Percentiles rank a stretch among this genome's conserved stretches.
Evolutionary conservation across 2,888 invertebrate species (phyloP).

Genomic region (Pollenia amentaria): DNA sequence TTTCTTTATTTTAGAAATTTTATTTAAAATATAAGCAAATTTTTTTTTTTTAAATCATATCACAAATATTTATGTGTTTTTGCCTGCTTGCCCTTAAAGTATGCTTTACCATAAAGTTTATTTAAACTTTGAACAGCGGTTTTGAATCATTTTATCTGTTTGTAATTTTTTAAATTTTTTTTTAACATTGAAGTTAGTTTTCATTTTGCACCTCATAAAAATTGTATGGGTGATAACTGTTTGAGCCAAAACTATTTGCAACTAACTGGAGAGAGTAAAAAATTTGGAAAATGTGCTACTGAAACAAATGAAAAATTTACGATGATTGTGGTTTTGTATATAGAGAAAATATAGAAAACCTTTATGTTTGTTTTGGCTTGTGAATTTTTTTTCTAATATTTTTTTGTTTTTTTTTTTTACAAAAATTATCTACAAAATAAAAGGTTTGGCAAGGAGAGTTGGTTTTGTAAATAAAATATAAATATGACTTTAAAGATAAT

Average conservation of each 20-base stretch:
- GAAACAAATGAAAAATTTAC: slow-evolving; percentile 64
- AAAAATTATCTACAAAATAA: slow-evolving; percentile 40
- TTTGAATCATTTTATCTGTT: slow-evolving; percentile 57
- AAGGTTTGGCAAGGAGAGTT: slow-evolving; percentile 26
- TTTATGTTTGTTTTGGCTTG: slow-evolving; percentile 31
- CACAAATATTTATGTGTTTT: slow-evolving; percentile 12
- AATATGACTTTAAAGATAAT: slow-evolving; percentile 34
- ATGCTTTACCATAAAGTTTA: slow-evolving; percentile 58
- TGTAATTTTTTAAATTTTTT: slow-evolving; percentile 24
- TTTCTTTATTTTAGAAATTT: neutral
- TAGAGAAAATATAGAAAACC: slow-evolving; percentile 27
- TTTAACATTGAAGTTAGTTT: slow-evolving; percentile 11
- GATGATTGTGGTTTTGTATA: slow-evolving; percentile 57
- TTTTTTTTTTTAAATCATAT: neutral
- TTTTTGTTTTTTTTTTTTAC: neutral
- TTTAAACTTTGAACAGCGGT: slow-evolving; percentile 59
- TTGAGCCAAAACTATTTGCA: slow-evolving; percentile 48
- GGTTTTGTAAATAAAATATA: neutral
- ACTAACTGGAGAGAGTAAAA: neutral
- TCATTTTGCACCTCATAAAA: slow-evolving; percentile 61
- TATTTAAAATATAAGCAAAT: neutral
- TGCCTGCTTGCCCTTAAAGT: slow-evolving; percentile 14
- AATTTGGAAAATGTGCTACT: slow-evolving; percentile 26
- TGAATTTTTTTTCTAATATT: neutral
- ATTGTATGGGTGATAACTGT: slow-evolving; percentile 38